Base-by-base conservation (phyloP, 1,140 invertebrate species). In the Glomeris maerens region DNA sequence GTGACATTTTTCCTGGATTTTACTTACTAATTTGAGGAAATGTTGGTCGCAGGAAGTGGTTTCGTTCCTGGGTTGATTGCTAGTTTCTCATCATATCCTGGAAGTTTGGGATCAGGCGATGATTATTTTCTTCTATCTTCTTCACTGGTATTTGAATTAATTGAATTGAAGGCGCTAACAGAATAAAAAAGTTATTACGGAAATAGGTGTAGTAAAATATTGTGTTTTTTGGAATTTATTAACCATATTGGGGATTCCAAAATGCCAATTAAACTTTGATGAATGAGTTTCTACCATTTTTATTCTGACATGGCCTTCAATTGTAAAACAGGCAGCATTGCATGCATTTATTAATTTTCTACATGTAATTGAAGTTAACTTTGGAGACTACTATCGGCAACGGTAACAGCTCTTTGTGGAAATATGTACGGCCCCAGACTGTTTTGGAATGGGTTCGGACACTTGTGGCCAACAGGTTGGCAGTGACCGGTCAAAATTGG, bases 21-120 rank as follows among this genome's bases (percentile, higher is more conserved):
- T 5, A 7, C 4, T 42, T 17, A 21, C 5, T n/a, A n/a, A n/a
- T n/a, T n/a, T n/a, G n/a, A n/a, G n/a, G n/a, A n/a, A n/a, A n/a
- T n/a, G n/a, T n/a, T 36, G 17, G 42, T 38, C 1, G 58, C 51
- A 55, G 47, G 59, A 27, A 68, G 72, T 29, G 59, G 68, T 5
- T 58, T 68, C 1, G 77, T 83, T 22, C 78, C 83, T 1, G 82
- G 81, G 1, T 65, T 67, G 47, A 73, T 76, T 4, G 75, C 87
- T 49, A 74, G 78, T 5, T 88, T 92, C 66, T 84, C 88, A 1
- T 84, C 88, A 0, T 95, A 93, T 65, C 89, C 91, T 0, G 91
- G 84, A 14, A 75, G 81, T 0, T 60, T 95, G 1, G 80, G 79
- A 28, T 93, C 89, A 26, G 79, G 82, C 41, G 90, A 95, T 64